Evolutionary conservation across 1,140 invertebrate species (phyloP), one percentile per base, ranked within the genome.

Genomic region (Habropoda laboriosa): DNA sequence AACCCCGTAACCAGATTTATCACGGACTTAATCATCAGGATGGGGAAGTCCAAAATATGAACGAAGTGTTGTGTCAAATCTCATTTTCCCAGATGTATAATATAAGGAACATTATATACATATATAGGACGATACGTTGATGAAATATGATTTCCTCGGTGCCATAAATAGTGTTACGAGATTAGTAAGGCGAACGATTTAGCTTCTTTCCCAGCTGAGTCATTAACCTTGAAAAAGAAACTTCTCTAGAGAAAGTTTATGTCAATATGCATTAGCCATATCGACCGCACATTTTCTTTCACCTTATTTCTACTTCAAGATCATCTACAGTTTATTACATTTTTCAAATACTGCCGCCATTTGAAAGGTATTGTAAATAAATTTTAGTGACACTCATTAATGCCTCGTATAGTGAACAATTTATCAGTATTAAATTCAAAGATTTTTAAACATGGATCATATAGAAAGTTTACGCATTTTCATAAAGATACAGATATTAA

Each of bases 171-270:
- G 30, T 30, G 51, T 67, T 67, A 67, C 5, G 35, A 55, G 38
- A 76, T 76, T 47, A 60, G 32, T 71, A 71, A 71, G 21, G 24
- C 24, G 16, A 49, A 38, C 16, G 53, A 68, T 76, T 5, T 42
- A 47, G n/a, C 67, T 42, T 77, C 32, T 49, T 78, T 70, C 27
- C 5, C 55, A 32, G 18, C 24, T 49, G 66, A 77, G 24, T 71
- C 66, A 49, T 71, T 71, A 60, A 51, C 67, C 75, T 78, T 71
- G 66, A 71, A 60, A 71, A 78, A 78, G 75, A 78, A 78, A 78
- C 66, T 71, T 49, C 38, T 67, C 3, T n/a, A 61, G 67, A 78
- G 75, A 71, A 78, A 78, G 55, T 78, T 58, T 18, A 18, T 78
- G 67, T 60, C 53, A 60, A 61, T 60, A 42, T 51, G 45, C 67